Percentiles rank a stretch among this genome's conserved stretches.
These are phyloP conservation scores for Channallabes apus DNA, from an alignment of 2,797 vertebrate genomes.

Conservation along the genomic window DNA sequence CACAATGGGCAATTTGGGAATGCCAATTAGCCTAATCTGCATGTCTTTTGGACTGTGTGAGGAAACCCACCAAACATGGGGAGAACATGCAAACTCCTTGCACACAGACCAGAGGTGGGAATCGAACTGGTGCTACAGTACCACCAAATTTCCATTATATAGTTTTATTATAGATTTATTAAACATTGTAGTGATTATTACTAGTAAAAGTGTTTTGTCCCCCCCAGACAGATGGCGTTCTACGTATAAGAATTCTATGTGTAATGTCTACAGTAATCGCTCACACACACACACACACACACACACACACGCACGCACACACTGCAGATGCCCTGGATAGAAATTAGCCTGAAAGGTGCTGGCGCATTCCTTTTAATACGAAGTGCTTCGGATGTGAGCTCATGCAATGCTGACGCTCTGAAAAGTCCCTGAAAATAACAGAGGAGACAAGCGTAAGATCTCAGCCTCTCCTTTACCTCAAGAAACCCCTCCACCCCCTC, in stretches of 20 bases:
- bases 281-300: no score
- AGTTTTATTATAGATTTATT: neutral
- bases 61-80: no score
- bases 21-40: no score
- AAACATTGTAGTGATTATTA: no score
- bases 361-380: neutral
- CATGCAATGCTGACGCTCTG: slow-evolving; percentile 1
- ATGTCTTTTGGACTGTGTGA: no score
- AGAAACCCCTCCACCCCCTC: neutral
- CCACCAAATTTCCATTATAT: neutral
- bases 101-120: no score
- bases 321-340: slow-evolving; percentile 2
- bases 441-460: neutral
- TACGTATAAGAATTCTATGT: neutral
- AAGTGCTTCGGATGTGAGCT: neutral
- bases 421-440: slow-evolving; percentile 7
- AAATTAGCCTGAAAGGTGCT: neutral
- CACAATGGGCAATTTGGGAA: no score
- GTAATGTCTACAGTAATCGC: neutral
- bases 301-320: no score
- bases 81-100: no score
- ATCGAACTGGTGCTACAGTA: no score
- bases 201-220: neutral
- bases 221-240: no score
- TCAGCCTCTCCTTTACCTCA: slow-evolving; percentile 40